Conservation (phyloP, 1,140 invertebrate species). For the Pseudobourletiella spinata region DNA sequence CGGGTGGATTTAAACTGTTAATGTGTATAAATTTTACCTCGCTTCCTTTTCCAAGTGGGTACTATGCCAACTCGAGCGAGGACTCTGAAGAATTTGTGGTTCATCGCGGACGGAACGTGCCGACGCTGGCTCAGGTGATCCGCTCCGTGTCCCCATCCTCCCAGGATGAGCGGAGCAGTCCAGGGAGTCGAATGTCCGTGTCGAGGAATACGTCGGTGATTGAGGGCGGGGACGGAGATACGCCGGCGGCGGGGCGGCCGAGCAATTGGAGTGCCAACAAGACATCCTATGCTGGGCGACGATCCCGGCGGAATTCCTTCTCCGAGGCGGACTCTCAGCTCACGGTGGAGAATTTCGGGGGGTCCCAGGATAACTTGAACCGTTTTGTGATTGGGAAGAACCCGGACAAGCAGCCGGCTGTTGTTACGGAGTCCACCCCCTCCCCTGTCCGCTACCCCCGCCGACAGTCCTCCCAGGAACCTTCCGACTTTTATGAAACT, state of each 20-base stretch:
- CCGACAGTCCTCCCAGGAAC: conserved; percentile 16
- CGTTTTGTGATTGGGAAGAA: conserved; percentile 51
- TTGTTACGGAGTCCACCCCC: conserved; percentile 39
- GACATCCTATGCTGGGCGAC: conserved; percentile 61
- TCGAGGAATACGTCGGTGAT: conserved; percentile 24
- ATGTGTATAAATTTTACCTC: too few relatives aligned
- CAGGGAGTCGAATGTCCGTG: conserved; percentile 34
- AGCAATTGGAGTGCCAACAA: conserved; percentile 68
- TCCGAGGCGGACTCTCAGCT: conserved; percentile 71
- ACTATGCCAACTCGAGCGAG: conserved; percentile 33
- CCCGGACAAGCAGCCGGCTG: conserved; percentile 64
- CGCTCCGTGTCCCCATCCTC: conserved; percentile 43
- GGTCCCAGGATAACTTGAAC: conserved; percentile 59
- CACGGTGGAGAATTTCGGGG: conserved; percentile 85
- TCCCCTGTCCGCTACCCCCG: conserved; percentile 27
- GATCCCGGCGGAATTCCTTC: conserved; percentile 71
- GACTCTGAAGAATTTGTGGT: conserved; percentile 63
- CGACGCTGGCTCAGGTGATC: conserved; percentile 58
- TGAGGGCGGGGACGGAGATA: conserved; percentile 33
- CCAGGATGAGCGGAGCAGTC: conserved; percentile 35
- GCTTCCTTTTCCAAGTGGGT: too few relatives aligned
- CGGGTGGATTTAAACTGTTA: too few relatives aligned
- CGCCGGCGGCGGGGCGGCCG: conserved; percentile 62
- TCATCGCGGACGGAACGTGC: conserved; percentile 63
- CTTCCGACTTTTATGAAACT: conserved; percentile 15